Conservation (phyloP, 2,797 vertebrate species). For the Mormyrus hasselquistii region DNA sequence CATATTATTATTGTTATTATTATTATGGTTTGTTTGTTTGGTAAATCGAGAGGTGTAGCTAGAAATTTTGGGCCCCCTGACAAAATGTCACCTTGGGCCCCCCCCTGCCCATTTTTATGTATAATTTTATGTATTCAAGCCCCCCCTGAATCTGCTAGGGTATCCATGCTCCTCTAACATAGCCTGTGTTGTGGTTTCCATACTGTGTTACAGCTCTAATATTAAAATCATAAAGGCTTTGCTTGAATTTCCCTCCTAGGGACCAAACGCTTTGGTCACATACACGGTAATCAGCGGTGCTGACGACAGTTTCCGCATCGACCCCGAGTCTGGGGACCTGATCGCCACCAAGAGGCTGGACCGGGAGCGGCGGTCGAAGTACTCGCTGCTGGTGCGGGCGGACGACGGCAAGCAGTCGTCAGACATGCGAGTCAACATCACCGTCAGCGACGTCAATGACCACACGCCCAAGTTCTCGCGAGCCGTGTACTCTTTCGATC, state of each 20-base stretch:
- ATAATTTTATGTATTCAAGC: background rate
- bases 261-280: conserved; percentile 90
- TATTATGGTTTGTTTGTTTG: background rate
- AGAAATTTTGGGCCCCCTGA: background rate
- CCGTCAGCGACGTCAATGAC: conserved; percentile 89
- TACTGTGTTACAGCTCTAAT: background rate
- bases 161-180: background rate
- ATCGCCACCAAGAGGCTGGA: conserved; percentile 85
- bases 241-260: conserved; percentile 54
- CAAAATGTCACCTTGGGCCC: too few relatives aligned
- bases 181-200: background rate
- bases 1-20: background rate
- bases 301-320: conserved; percentile 88
- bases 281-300: conserved; percentile 95
- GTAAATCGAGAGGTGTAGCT: background rate
- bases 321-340: conserved; percentile 90
- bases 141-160: background rate
- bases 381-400: conserved; percentile 85
- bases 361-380: conserved; percentile 85
- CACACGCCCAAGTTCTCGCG: conserved; percentile 86
- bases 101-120: background rate
- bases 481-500: conserved; percentile 82
- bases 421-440: conserved; percentile 90
- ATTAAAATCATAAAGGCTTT: background rate
- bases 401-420: conserved; percentile 93